Conservation (phyloP, 1,140 invertebrate genomes). For the Neotoxoptera formosana region DNA sequence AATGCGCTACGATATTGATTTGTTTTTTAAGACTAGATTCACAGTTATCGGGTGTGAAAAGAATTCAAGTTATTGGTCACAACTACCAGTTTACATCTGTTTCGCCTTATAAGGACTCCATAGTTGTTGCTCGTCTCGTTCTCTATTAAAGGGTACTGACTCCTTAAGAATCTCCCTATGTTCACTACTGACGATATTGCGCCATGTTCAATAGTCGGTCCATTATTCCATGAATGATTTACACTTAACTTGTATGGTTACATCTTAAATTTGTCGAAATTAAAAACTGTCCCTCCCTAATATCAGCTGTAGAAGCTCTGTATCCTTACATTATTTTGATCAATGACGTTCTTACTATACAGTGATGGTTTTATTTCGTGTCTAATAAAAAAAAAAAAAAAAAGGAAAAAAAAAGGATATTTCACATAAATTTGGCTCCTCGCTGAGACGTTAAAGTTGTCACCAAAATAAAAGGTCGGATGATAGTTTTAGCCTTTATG, state of each 20-base stretch:
- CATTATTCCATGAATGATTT: not conserved
- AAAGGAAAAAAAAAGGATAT: constrained; percentile 30
- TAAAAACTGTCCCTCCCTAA: not conserved
- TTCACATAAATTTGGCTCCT: constrained; percentile 23
- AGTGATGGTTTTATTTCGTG: not conserved
- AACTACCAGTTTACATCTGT: constrained; percentile 35
- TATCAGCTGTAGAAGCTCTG: not conserved
- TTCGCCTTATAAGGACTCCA: constrained; percentile 48
- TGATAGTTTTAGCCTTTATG: constrained; percentile 24
- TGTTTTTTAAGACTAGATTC: not conserved
- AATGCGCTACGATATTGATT: not conserved
- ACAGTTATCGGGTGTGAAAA: constrained; percentile 39
- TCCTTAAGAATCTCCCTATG: constrained; percentile 25
- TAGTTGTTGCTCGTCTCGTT: not conserved
- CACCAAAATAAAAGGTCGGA: not conserved
- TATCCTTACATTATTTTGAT: not conserved
- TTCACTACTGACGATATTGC: not conserved
- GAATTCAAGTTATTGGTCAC: not conserved
- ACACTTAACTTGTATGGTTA: not conserved
- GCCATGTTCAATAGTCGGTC: not conserved
- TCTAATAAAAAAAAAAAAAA: not conserved
- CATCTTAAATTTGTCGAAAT: not conserved
- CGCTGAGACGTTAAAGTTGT: not conserved
- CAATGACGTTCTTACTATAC: not conserved
- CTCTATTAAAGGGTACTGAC: constrained; percentile 22